phyloP scores from a whole-genome alignment of 2,888 invertebrate genomes.

The Standfussiana lucernea region DNA sequence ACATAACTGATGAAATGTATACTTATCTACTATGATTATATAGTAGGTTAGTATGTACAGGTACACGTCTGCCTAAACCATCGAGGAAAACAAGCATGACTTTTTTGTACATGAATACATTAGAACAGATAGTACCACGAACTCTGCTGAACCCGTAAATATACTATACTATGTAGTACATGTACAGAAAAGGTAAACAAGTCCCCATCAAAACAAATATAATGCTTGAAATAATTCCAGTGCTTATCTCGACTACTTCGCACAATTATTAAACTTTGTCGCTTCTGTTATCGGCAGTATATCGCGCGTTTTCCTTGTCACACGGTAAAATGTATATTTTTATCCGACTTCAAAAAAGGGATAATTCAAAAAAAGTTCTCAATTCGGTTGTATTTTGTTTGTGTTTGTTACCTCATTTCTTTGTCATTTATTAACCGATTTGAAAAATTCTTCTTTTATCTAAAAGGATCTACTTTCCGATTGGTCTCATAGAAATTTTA shows the following conservation, averaged over 20 bases:
- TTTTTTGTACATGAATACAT: neutral
- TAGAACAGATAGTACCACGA: neutral
- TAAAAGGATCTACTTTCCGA: too few relatives aligned
- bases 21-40: too few relatives aligned
- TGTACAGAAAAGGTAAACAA: conserved; percentile 35
- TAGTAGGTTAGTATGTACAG: too few relatives aligned
- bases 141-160: neutral
- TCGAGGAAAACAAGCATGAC: neutral
- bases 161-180: neutral
- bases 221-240: conserved; percentile 58
- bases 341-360: too few relatives aligned
- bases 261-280: conserved; percentile 72
- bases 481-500: too few relatives aligned
- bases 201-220: conserved; percentile 50
- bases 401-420: too few relatives aligned
- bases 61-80: too few relatives aligned
- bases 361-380: too few relatives aligned
- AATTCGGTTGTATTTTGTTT: too few relatives aligned
- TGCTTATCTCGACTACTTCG: conserved; percentile 65
- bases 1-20: too few relatives aligned
- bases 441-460: too few relatives aligned
- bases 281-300: conserved; percentile 62
- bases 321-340: conserved; percentile 2
- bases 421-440: too few relatives aligned
- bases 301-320: conserved; percentile 59